These are phyloP conservation scores for Drosophila sturtevanti DNA, from an alignment of 1,140 invertebrate genomes.

Conservation along the genomic window DNA sequence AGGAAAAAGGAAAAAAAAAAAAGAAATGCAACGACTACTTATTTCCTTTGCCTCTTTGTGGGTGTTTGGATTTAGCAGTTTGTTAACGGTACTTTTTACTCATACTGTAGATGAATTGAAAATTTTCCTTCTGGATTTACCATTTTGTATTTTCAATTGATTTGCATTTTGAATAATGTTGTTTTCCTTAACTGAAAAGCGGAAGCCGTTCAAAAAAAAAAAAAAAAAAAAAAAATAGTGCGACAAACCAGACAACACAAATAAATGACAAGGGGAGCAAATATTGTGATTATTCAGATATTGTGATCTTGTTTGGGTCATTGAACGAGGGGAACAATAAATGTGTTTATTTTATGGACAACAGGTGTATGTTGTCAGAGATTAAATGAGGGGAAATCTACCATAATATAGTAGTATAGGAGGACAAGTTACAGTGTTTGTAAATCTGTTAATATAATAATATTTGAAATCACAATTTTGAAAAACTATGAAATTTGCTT, in stretches of 20 bases:
- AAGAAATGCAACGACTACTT: background rate
- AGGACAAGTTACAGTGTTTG: background rate
- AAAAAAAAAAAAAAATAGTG: slow-evolving; percentile 28
- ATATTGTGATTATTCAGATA: slow-evolving; percentile 26
- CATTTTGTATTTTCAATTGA: slow-evolving; percentile 55
- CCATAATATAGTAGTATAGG: background rate
- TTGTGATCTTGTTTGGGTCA: slow-evolving; percentile 14
- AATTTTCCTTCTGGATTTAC: slow-evolving; percentile 28
- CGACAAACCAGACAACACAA: slow-evolving; percentile 2
- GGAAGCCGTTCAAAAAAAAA: slow-evolving; percentile 51
- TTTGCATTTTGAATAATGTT: slow-evolving; percentile 44
- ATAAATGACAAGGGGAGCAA: slow-evolving; percentile 14
- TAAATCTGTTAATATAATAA: background rate
- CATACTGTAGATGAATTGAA: slow-evolving; percentile 7
- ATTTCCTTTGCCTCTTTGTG: slow-evolving; percentile 27
- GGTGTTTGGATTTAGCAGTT: slow-evolving; percentile 35
- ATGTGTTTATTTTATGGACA: background rate
- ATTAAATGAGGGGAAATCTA: background rate
- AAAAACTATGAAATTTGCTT: too few relatives aligned
- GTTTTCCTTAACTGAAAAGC: slow-evolving; percentile 39
- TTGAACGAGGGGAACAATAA: slow-evolving; percentile 9
- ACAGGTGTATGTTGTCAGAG: slow-evolving; percentile 25
- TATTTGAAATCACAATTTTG: too few relatives aligned
- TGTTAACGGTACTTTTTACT: slow-evolving; percentile 32
- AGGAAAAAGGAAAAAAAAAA: background rate